phyloP scores from a whole-genome alignment of 2,888 invertebrate species.

The Sturmia bella region DNA sequence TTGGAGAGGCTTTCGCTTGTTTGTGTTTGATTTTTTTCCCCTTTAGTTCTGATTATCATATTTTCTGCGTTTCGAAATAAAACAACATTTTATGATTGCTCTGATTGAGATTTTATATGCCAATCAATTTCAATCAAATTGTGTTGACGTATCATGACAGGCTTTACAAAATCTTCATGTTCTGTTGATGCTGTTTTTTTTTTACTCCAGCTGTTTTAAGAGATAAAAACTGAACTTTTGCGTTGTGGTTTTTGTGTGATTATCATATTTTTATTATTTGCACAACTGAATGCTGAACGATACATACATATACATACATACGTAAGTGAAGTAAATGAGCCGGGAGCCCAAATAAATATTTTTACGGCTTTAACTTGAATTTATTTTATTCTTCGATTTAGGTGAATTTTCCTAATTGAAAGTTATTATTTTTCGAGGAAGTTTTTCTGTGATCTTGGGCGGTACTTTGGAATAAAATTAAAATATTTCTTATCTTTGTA shows the following conservation, averaged over 20 bases:
- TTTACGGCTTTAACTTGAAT: too few relatives aligned
- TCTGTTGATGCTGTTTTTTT: conserved; percentile 15
- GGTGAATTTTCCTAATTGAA: too few relatives aligned
- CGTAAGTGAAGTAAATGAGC: background rate
- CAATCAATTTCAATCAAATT: conserved; percentile 69
- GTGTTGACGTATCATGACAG: conserved; percentile 67
- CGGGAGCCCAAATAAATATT: too few relatives aligned
- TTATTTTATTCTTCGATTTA: too few relatives aligned
- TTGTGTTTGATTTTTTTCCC: conserved; percentile 4
- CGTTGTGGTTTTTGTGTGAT: conserved; percentile 64
- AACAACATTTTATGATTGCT: conserved; percentile 66
- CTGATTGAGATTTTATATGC: conserved; percentile 68
- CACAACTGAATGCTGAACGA: too few relatives aligned
- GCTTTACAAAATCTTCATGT: conserved; percentile 61
- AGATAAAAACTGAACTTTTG: conserved; percentile 52
- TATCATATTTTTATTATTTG: conserved; percentile 27
- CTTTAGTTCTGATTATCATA: conserved; percentile 46
- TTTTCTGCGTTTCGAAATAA: conserved; percentile 20
- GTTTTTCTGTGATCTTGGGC: too few relatives aligned
- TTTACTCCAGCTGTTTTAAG: conserved; percentile 7
- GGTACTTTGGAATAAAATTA: too few relatives aligned
- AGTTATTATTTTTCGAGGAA: too few relatives aligned
- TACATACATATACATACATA: too few relatives aligned
- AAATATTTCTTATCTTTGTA: too few relatives aligned
- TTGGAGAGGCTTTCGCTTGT: conserved; percentile 40